Percentiles rank a stretch among this genome's conserved stretches.
These are phyloP conservation scores for Himalopsyche anomala DNA, from an alignment of 2,888 invertebrate species.

Conservation along the genomic window DNA sequence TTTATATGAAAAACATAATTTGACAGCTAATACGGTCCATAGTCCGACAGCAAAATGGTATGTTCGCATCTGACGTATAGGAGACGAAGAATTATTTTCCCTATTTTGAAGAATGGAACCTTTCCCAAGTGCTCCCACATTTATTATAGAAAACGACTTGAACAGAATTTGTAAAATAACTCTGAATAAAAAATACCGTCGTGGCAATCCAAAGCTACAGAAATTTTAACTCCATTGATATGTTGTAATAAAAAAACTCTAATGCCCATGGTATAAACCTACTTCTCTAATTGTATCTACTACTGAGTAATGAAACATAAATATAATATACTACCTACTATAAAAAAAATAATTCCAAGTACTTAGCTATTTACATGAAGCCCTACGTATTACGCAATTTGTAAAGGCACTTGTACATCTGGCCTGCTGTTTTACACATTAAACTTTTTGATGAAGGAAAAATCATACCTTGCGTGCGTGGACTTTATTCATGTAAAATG, in stretches of 20 bases:
- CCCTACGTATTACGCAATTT: conserved; percentile 49
- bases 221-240: too few relatives aligned
- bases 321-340: background rate
- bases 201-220: too few relatives aligned
- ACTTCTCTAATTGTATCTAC: too few relatives aligned
- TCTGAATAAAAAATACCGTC: too few relatives aligned
- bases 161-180: too few relatives aligned
- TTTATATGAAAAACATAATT: conserved; percentile 31
- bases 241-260: too few relatives aligned
- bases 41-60: background rate
- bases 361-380: background rate
- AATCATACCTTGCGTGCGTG: background rate
- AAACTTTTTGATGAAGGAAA: background rate
- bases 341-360: background rate
- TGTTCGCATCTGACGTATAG: too few relatives aligned
- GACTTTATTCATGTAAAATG: conserved; percentile 31
- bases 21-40: conserved; percentile 24
- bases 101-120: too few relatives aligned
- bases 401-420: conserved; percentile 59
- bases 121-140: too few relatives aligned
- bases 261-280: too few relatives aligned
- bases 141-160: too few relatives aligned
- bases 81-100: too few relatives aligned
- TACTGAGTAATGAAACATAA: background rate
- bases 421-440: conserved; percentile 20